phyloP scores from a whole-genome alignment of 2,113 vertebrate species.

The Lophotis ruficrista region DNA sequence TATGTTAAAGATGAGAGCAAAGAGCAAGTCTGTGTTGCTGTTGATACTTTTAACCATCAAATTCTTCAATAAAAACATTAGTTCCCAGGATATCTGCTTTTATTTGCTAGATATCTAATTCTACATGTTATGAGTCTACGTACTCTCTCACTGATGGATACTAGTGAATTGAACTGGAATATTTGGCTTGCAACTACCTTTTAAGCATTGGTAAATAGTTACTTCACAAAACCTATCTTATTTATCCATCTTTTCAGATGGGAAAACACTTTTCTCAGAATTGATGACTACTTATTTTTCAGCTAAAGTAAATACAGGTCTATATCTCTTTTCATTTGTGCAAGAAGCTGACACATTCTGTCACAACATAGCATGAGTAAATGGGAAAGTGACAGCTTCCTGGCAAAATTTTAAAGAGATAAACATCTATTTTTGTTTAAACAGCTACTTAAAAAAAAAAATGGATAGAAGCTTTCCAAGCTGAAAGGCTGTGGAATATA shows the following conservation, averaged over 20 bases:
- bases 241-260: slow-evolving; percentile 73
- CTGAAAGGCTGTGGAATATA: slow-evolving; percentile 69
- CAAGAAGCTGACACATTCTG: slow-evolving; percentile 81
- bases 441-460: slow-evolving; percentile 71
- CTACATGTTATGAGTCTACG: neutral
- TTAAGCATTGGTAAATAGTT: slow-evolving; percentile 67
- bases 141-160: neutral
- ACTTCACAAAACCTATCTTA: slow-evolving; percentile 68
- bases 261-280: slow-evolving; percentile 77
- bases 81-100: neutral
- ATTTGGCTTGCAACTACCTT: slow-evolving; percentile 58
- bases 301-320: slow-evolving; percentile 81
- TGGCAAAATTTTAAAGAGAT: slow-evolving; percentile 84
- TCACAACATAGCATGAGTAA: slow-evolving; percentile 82
- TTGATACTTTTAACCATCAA: neutral
- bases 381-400: slow-evolving; percentile 82
- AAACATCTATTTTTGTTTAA: slow-evolving; percentile 86
- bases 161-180: slow-evolving; percentile 28
- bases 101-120: neutral
- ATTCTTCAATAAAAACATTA: neutral
- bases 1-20: neutral
- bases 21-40: neutral
- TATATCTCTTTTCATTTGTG: slow-evolving; percentile 84
- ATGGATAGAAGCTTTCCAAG: slow-evolving; percentile 63
- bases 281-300: slow-evolving; percentile 83